Evolutionary conservation across 2,888 invertebrate species (phyloP), one percentile per base, ranked within the genome.

Genomic region (Dasysyrphus tricinctus): DNA sequence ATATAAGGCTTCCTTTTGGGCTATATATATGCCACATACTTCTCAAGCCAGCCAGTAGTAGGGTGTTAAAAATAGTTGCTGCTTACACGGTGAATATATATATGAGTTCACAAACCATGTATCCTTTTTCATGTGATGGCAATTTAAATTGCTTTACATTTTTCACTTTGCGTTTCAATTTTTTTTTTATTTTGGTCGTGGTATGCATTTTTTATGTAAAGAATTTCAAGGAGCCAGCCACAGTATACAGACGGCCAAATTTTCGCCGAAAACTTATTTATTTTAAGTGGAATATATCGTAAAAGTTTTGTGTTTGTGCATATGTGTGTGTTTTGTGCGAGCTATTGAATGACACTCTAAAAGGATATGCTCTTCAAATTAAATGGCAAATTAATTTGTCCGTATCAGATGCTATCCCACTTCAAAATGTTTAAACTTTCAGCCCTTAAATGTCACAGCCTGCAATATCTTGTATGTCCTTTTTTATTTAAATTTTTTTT

Each of bases 121-220:
- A 72, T 72, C 78, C 54, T 29, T 34, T 54, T 73, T 29, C 57
- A 72, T 47, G 63, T 79, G 70, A 63, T 79, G 59, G 81, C 82
- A 86, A 78, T 79, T 86, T 82, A 79, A 86, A 86, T 82, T 82
- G 86, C 67, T 70, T 56, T 59, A 86, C 78, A 86, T 86, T 75
- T 86, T 82, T 82, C 86, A 81, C 70, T 78, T 63, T 77, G 61
- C 39, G 44, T 29, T 70, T 32, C 34, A 32, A 3, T 69, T 65
- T 14, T 37, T 37, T 61, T 39, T 39, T 5, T 39, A 49, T 19
- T 67, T 49, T 49, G 7, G 2, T 16, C 32, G 12, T 49, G 47
- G 73, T 42, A 81, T 81, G 73, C 85, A 81, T 85, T 77, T 85
- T 74, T 39, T 69, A 39, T 42, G 69, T 29, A 70, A 65, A 63